Percentiles rank a stretch among this genome's conserved stretches.
These are phyloP conservation scores for Discoglossus pictus DNA, from an alignment of 2,797 vertebrate species.

Conservation along the genomic window DNA sequence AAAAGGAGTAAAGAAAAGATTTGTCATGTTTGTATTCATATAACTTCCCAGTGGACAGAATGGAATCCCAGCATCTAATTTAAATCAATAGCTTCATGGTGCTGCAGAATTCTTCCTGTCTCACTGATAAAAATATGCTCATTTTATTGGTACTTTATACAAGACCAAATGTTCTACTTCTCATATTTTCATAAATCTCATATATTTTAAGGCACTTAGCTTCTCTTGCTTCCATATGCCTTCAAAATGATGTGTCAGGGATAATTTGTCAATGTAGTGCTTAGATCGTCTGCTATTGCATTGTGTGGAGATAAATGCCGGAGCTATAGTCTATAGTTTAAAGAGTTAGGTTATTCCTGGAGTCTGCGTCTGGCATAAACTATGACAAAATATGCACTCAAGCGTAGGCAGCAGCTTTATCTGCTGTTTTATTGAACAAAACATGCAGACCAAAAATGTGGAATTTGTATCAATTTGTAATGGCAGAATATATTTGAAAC, in stretches of 20 bases:
- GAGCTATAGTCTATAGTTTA: background rate
- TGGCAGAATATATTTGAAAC: too few species aligned
- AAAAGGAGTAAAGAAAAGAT: background rate
- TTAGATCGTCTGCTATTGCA: constrained; percentile 5
- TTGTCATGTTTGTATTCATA: background rate
- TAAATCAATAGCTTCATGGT: constrained; percentile 6
- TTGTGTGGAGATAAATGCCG: background rate
- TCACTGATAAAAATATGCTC: constrained; percentile 17
- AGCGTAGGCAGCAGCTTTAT: background rate
- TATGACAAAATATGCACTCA: too few species aligned
- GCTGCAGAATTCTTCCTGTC: constrained; percentile 23
- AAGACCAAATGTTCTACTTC: constrained; percentile 7
- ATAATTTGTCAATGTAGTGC: constrained; percentile 16
- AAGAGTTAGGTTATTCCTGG: background rate
- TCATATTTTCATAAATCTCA: constrained; percentile 25
- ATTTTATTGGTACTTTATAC: constrained; percentile 20
- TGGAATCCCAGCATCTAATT: background rate
- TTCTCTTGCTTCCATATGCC: background rate
- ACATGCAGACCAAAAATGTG: too few species aligned
- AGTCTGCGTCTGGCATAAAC: too few species aligned
- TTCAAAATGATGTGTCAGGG: constrained; percentile 19
- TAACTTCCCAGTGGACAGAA: background rate
- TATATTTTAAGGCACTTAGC: constrained; percentile 24
- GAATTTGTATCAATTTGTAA: too few species aligned
- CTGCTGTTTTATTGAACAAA: background rate